A percentile compares a stretch with the other conserved stretches of the same genome.
Conservation (phyloP, 2,113 vertebrate species). For the Gymnorhina tibicen region DNA sequence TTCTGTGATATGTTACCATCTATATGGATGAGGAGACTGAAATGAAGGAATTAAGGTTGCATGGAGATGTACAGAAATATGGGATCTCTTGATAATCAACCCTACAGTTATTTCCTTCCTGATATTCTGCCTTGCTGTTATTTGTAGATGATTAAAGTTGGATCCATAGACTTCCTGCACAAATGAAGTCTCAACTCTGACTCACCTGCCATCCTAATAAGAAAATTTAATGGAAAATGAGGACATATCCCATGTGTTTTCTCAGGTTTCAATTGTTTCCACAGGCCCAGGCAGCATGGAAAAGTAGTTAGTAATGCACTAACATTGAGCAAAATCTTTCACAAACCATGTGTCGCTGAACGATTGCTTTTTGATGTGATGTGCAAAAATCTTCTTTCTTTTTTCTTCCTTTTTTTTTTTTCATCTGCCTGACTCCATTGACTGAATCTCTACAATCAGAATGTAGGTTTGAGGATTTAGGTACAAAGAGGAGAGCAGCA, state of each 20-base stretch:
- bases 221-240: slow-evolving; percentile 36
- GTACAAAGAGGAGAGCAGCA: background rate
- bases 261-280: slow-evolving; percentile 49
- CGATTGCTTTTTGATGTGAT: background rate
- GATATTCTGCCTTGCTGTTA: background rate
- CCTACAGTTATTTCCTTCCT: slow-evolving; percentile 13
- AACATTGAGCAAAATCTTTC: background rate
- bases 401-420: background rate
- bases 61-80: background rate
- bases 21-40: background rate
- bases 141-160: slow-evolving; percentile 21
- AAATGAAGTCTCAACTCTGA: slow-evolving; percentile 27
- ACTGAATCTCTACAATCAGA: background rate
- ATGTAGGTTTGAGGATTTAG: background rate
- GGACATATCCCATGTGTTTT: slow-evolving; percentile 22
- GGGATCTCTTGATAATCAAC: background rate
- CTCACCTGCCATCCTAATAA: slow-evolving; percentile 46
- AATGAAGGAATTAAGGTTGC: background rate
- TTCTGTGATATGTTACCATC: background rate
- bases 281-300: slow-evolving; percentile 18
- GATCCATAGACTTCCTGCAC: slow-evolving; percentile 17
- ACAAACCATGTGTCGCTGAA: background rate
- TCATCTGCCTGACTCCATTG: background rate
- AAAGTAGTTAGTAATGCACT: slow-evolving; percentile 23
- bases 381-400: background rate